These are phyloP conservation scores for Ctenodactylus gundi DNA, from an alignment of 2,113 vertebrate genomes.

Conservation along the genomic window DNA sequence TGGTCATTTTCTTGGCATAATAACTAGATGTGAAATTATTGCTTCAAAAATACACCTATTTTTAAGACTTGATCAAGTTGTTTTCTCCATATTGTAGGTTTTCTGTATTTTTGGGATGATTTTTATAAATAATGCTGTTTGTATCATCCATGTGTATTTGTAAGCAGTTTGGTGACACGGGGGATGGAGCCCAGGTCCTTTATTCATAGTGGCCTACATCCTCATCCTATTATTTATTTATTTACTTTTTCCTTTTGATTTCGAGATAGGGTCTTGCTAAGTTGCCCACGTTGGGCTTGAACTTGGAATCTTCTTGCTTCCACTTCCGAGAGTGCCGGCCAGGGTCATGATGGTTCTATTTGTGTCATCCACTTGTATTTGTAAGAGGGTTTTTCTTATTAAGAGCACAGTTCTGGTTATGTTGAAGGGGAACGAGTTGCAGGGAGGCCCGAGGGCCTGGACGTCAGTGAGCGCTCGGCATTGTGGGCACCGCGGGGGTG, in stretches of 20 bases:
- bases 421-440: background rate
- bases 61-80: background rate
- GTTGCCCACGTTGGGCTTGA: too few species aligned
- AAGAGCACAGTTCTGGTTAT: rapidly evolving
- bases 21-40: background rate
- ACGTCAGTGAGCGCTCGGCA: background rate
- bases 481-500: rapidly evolving
- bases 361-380: background rate
- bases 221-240: too few species aligned
- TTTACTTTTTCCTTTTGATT: too few species aligned
- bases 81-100: rapidly evolving
- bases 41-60: background rate
- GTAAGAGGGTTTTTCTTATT: background rate
- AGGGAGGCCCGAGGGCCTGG: background rate
- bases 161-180: too few species aligned
- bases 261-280: too few species aligned
- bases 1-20: background rate
- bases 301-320: too few species aligned
- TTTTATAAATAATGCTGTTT: background rate
- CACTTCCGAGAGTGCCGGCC: too few species aligned
- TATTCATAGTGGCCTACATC: too few species aligned
- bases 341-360: background rate
- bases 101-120: background rate
- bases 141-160: background rate
- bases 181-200: too few species aligned